Conservation (phyloP, 2,888 invertebrate genomes). For the Pyrrhosoma nymphula region DNA sequence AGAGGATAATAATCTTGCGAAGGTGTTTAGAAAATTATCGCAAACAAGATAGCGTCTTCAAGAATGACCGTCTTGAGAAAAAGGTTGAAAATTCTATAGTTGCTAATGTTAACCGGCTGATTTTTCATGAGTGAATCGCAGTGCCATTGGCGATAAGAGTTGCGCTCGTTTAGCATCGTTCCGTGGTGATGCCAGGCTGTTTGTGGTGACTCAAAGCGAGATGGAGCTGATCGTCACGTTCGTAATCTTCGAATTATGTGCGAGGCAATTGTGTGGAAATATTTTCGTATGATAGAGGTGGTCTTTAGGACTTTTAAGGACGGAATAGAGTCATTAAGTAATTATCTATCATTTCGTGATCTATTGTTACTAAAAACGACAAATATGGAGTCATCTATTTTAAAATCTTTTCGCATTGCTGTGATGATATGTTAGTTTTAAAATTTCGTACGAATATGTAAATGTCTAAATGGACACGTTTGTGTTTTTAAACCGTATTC, state of each 20-base stretch:
- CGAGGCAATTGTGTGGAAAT: not conserved
- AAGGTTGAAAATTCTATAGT: not conserved
- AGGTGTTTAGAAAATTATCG: not conserved
- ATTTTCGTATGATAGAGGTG: not conserved
- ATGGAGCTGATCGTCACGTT: not conserved
- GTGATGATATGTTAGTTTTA: too few relatives aligned
- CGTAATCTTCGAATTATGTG: not conserved
- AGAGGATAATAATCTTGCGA: not conserved
- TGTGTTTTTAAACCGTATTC: too few relatives aligned
- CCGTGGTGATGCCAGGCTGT: not conserved
- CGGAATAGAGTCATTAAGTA: too few relatives aligned
- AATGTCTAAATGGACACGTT: too few relatives aligned
- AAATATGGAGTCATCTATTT: too few relatives aligned
- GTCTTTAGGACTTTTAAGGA: not conserved
- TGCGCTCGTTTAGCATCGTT: not conserved
- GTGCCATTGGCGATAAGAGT: not conserved
- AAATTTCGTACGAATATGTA: too few relatives aligned
- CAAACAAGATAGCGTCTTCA: not conserved
- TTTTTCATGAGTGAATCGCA: not conserved
- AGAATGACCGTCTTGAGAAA: not conserved
- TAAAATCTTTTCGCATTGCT: too few relatives aligned
- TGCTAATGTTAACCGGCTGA: not conserved
- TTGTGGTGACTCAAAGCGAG: too few relatives aligned
- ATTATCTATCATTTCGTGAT: too few relatives aligned
- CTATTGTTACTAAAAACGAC: too few relatives aligned